Evolutionary conservation across 2,888 invertebrate species (phyloP), one percentile per base, ranked within the genome.

Genomic region (Stictocephala bisonia): DNA sequence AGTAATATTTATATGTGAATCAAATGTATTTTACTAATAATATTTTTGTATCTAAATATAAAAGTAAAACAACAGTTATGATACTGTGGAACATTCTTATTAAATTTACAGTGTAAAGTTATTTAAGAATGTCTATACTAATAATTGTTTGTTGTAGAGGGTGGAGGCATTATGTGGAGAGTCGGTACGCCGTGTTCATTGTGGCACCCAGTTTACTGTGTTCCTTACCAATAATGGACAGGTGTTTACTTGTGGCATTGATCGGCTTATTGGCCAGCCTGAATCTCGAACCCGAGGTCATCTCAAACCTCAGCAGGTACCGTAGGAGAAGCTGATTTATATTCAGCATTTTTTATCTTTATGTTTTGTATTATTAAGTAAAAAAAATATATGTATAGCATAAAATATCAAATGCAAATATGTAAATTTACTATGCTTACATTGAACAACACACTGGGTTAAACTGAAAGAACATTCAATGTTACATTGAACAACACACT

Each of bases 131-230:
- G n/a, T n/a, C 20, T 15, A 20, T 9, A 7, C 15, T n/a, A 35
- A 35, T 11, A 22, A 6, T 22, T 18, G 27, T 71, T 69, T 71
- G 22, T 78, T 81, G 4, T 77, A 87, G 81, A 82, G 85, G 77
- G 86, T 90, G 6, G 88, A 88, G 76, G 80, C 85, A 0, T 81
- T 90, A 78, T 85, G 85, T 78, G 86, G 87, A 77, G 80, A 87
- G 27, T 86, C 86, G 0, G 84, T 90, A 9, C 87, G 86, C 77
- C 88, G 88, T 82, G 87, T 89, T 1, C 86, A 86, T 22, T 89
- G 89, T 81, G 90, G 90, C n/a, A 87, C 88, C 1, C 88, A 89
- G 79, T 87, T 90, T 78, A 88, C 89, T 0, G 85, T 90, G 11
- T 89, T 89, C 76, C 83, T 90, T n/a, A 87, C 89, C 0, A 85